phyloP scores from a whole-genome alignment of 1,140 invertebrate genomes.

The Rhyacophila brunnea region DNA sequence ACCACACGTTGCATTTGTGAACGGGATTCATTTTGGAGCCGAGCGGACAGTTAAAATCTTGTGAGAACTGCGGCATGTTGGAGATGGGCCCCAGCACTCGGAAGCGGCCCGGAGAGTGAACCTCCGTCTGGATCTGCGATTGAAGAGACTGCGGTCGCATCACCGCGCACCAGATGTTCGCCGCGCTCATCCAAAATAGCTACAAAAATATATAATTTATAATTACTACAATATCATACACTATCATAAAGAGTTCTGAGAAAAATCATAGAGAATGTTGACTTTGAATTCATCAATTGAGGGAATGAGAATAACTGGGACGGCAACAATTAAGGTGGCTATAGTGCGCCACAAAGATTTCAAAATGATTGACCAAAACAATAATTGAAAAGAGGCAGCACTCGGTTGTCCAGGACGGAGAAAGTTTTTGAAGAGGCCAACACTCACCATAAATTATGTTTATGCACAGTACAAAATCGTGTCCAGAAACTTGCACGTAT shows the following conservation, averaged over 20 bases:
- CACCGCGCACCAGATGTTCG: conserved; percentile 60
- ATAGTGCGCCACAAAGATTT: too few species aligned
- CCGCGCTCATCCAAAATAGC: conserved; percentile 67
- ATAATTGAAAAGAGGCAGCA: too few species aligned
- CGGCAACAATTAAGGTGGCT: too few species aligned
- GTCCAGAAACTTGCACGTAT: too few species aligned
- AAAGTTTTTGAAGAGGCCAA: too few species aligned
- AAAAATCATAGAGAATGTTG: neutral
- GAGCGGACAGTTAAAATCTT: conserved; percentile 81
- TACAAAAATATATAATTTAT: too few species aligned
- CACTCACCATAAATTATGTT: too few species aligned
- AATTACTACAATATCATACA: too few species aligned
- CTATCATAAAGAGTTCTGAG: neutral
- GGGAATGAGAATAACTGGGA: too few species aligned
- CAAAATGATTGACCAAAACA: too few species aligned
- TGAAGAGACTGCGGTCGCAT: conserved; percentile 68
- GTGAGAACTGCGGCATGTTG: conserved; percentile 84
- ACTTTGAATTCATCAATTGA: too few species aligned
- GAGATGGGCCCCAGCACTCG: conserved; percentile 85
- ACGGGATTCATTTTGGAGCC: conserved; percentile 83
- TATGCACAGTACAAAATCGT: neutral
- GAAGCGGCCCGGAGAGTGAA: conserved; percentile 77
- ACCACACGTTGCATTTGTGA: conserved; percentile 86
- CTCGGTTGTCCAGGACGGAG: too few species aligned
- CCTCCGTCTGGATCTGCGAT: conserved; percentile 70